phyloP scores from a whole-genome alignment of 2,113 vertebrate genomes.

The Struthidea cinerea region DNA sequence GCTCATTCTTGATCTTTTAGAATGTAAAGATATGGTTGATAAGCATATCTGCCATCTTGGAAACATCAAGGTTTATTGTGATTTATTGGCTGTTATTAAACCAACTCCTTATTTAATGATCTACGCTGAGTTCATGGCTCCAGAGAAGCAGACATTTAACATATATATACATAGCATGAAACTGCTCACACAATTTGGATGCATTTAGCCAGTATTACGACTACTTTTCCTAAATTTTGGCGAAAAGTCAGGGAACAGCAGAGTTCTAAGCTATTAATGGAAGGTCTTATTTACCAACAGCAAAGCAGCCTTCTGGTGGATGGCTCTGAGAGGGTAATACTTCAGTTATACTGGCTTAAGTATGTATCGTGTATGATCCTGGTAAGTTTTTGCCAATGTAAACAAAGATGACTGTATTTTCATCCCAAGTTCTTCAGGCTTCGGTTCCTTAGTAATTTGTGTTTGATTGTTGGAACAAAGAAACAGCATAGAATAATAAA shows the following conservation, averaged over 20 bases:
- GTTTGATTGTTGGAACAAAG: neutral
- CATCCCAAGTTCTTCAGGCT: neutral
- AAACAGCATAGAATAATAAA: neutral
- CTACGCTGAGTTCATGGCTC: neutral
- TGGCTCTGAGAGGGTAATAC: neutral
- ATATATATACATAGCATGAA: neutral
- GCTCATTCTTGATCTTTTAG: neutral
- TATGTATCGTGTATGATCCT: neutral
- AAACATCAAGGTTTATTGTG: neutral
- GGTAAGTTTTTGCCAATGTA: neutral
- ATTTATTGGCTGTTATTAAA: conserved; percentile 10
- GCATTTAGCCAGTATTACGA: neutral
- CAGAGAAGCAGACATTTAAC: neutral
- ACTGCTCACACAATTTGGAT: neutral
- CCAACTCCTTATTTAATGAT: neutral
- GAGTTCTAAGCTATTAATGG: neutral
- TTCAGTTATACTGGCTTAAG: neutral
- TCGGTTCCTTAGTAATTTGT: neutral
- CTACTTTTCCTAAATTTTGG: neutral
- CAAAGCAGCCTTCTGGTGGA: neutral
- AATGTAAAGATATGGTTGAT: neutral
- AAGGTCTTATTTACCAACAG: neutral
- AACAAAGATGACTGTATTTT: neutral
- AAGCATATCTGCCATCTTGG: neutral
- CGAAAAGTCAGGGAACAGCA: neutral